These are phyloP conservation scores for Notiomystis cincta DNA, from an alignment of 2,113 vertebrate species.

Conservation along the genomic window DNA sequence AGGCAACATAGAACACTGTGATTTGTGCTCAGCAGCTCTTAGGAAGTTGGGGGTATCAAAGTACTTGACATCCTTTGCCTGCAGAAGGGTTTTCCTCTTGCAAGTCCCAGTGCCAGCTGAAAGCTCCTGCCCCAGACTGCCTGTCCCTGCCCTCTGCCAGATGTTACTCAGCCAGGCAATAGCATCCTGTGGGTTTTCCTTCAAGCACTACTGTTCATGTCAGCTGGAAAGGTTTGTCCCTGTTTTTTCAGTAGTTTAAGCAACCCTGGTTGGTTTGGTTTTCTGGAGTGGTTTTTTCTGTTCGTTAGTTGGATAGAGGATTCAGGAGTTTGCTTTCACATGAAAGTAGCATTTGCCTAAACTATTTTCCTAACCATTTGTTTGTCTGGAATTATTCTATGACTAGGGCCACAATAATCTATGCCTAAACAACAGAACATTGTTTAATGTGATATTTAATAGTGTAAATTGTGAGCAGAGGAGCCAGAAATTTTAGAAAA, in stretches of 20 bases:
- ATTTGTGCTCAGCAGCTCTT: neutral
- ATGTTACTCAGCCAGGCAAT: neutral
- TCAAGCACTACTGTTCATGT: neutral
- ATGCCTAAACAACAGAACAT: neutral
- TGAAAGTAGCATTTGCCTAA: neutral
- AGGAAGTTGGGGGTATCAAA: neutral
- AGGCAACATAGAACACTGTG: neutral
- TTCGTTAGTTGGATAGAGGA: neutral
- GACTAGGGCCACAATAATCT: neutral
- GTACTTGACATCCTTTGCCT: neutral
- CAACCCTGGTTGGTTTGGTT: neutral
- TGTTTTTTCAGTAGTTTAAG: neutral
- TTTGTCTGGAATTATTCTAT: neutral
- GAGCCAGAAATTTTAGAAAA: neutral
- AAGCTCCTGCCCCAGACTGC: neutral
- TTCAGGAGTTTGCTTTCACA: neutral
- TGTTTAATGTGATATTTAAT: neutral
- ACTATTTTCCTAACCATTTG: neutral
- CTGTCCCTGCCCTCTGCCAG: neutral
- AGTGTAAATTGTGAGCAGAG: neutral
- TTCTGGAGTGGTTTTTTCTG: neutral
- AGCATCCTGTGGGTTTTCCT: neutral
- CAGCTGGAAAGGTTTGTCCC: neutral
- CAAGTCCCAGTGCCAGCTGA: neutral
- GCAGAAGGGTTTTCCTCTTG: neutral